Evolutionary conservation across 2,797 vertebrate genomes (phyloP), one percentile per base, ranked within the genome.

Genomic region (Microctenopoma stevenorrisi): DNA sequence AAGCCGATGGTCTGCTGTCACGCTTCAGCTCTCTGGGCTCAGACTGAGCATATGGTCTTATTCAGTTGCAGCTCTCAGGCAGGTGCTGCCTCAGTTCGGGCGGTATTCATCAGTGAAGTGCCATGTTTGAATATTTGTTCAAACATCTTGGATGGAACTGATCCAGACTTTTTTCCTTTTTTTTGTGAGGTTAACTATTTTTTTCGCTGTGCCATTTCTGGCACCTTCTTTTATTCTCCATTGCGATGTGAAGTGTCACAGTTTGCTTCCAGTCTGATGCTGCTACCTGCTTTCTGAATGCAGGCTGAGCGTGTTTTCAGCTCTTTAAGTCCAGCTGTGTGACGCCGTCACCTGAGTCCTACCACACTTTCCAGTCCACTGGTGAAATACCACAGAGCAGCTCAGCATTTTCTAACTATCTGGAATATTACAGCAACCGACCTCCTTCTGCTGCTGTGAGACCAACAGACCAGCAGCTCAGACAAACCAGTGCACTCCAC

Each of bases 341-440:
- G 37, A 79, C 51, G 40, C 64, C 68, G 78, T 89, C 78, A 90
- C 87, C 82, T 89, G 78, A 50, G 84, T 88, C 84, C 64, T 71
- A 83, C 89, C 91, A 83, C 87, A 78, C 84, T 91, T 81, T 88
- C 85, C 69, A 83, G 61, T 76, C 72, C 57, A 62, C 48, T 58
- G 81, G 89, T 82, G 88, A 94, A 94, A 93, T 93, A 90, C 76
- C 88, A 86, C 93, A 91, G 83, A 79, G 71, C 43, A 22, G 74
- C 92, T 89, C 85, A 56, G 88, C 79, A 84, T 92, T 90, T 83
- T 62, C 53, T 35, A 25, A 63, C 37, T 38, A 9, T 38, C 57
- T 89, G 89, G 93, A 92, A 90, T 85, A 79, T 71, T 78, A 83
- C 86, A 90, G 61, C 58, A n/a, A 8, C 37, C 12, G 10, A 16